Percentiles rank a stretch among this genome's conserved stretches.
These are phyloP conservation scores for Nasonia oneida DNA, from an alignment of 2,888 invertebrate genomes.

Conservation along the genomic window DNA sequence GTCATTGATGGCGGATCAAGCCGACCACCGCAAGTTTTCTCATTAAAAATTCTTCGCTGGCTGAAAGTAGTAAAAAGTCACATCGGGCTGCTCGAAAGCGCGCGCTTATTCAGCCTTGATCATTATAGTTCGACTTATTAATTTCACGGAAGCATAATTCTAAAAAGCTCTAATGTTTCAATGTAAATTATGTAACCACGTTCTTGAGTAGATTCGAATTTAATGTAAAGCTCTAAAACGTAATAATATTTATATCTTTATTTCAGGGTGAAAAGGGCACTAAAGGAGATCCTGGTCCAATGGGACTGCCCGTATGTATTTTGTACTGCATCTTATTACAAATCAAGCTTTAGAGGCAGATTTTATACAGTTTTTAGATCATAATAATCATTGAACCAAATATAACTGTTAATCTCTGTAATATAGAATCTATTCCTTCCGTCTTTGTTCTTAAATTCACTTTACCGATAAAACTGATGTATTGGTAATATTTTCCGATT, in stretches of 20 bases:
- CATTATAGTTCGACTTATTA: constrained; percentile 4
- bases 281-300: constrained; percentile 94
- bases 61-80: constrained; percentile 39
- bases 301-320: constrained; percentile 95
- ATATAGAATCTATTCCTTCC: neutral
- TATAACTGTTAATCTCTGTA: neutral
- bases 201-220: neutral
- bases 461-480: neutral
- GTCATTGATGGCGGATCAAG: neutral
- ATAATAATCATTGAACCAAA: neutral
- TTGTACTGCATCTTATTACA: neutral
- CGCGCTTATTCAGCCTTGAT: neutral
- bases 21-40: constrained; percentile 48
- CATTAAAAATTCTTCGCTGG: constrained; percentile 48
- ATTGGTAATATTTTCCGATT: neutral
- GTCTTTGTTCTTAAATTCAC: neutral
- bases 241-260: constrained; percentile 70
- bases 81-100: neutral
- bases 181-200: neutral
- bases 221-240: no score
- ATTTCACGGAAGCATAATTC: neutral
- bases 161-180: neutral
- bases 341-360: neutral
- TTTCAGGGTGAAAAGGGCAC: constrained; percentile 90
- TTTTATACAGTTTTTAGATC: neutral